Conservation (phyloP, 2,113 vertebrate species). For the Aptenodytes forsteri region DNA sequence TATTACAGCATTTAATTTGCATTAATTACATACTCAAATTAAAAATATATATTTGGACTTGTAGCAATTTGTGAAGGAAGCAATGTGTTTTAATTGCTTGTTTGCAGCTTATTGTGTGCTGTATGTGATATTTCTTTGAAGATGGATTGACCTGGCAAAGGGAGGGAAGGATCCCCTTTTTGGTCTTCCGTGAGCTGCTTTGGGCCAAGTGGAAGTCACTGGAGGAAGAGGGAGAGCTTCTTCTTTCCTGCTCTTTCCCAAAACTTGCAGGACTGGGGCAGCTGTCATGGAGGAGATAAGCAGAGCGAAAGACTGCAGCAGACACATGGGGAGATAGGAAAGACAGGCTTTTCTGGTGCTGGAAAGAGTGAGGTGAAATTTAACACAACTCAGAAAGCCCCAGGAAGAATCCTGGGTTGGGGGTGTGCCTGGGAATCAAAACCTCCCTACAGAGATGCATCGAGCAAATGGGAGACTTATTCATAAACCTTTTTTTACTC, state of each 20-base stretch:
- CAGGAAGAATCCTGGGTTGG: background rate
- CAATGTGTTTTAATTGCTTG: background rate
- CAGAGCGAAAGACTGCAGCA: fast-evolving
- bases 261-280: background rate
- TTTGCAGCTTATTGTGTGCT: background rate
- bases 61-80: background rate
- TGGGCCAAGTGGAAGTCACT: background rate
- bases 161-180: background rate
- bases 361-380: background rate
- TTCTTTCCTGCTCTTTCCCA: background rate
- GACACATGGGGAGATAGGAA: background rate
- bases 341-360: background rate
- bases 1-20: background rate
- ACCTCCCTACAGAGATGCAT: background rate
- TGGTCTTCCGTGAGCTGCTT: background rate
- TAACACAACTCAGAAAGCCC: background rate
- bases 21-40: background rate
- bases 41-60: background rate
- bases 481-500: background rate
- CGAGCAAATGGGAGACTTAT: fast-evolving
- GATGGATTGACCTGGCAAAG: background rate
- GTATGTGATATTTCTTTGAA: background rate
- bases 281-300: background rate
- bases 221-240: background rate
- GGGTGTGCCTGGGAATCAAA: background rate